phyloP scores from a whole-genome alignment of 1,140 invertebrate genomes.

The Batillaria attramentaria region DNA sequence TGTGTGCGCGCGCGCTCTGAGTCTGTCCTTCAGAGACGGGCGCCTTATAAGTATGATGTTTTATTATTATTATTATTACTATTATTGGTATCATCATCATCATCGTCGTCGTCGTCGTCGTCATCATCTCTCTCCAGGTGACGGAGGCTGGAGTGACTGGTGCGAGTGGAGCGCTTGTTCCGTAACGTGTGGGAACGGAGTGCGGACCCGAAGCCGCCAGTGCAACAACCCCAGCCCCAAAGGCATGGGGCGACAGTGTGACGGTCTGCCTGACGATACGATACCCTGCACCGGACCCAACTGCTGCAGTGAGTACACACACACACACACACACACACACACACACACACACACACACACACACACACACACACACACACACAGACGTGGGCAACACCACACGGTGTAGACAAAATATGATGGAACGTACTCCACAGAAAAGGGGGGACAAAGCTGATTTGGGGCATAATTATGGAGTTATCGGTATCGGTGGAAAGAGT shows the following conservation, averaged over 20 bases:
- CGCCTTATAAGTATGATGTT: no score
- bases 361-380: background rate
- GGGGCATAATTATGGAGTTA: no score
- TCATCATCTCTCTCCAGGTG: no score
- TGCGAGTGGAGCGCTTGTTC: conserved; percentile 14
- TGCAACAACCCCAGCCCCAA: conserved; percentile 17
- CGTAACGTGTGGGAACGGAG: conserved; percentile 16
- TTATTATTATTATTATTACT: background rate
- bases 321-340: conserved; percentile 5
- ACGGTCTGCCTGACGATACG: background rate
- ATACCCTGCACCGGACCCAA: background rate
- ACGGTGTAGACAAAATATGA: no score
- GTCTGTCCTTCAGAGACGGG: no score
- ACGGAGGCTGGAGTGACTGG: conserved; percentile 28
- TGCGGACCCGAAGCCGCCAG: background rate
- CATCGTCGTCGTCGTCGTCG: no score
- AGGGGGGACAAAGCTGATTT: no score
- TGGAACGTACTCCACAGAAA: no score
- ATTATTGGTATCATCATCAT: background rate
- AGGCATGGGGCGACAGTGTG: background rate
- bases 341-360: conserved; percentile 16
- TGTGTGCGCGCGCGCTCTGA: background rate
- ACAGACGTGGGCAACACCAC: no score
- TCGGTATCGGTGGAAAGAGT: no score
- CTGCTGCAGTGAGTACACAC: conserved; percentile 20